phyloP scores from a whole-genome alignment of 2,797 vertebrate genomes.

The Eidolon dupreanum region DNA sequence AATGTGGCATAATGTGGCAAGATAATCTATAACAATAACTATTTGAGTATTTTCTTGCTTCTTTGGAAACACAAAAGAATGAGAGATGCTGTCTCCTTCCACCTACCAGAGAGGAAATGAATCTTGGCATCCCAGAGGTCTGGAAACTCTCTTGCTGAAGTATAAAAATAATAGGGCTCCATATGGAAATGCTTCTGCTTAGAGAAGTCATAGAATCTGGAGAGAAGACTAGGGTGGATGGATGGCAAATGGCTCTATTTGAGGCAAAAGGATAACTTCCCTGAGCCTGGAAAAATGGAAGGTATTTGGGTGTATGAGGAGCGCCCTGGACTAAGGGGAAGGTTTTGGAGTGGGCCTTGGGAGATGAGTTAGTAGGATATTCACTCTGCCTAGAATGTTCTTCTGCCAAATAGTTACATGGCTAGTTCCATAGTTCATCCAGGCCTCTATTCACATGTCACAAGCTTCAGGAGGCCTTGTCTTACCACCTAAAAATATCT shows the following conservation, averaged over 20 bases:
- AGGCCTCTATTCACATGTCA: neutral
- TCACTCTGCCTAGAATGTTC: neutral
- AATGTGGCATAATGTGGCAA: neutral
- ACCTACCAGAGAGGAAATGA: neutral
- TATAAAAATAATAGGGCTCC: neutral
- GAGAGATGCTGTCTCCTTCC: neutral
- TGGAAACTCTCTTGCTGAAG: neutral
- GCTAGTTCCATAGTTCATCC: neutral
- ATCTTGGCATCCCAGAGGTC: neutral
- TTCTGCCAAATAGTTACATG: neutral
- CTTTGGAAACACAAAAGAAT: neutral
- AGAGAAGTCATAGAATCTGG: neutral
- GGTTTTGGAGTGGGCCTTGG: neutral
- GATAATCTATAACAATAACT: neutral
- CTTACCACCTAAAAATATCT: neutral
- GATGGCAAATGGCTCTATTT: neutral
- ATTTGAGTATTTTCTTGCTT: neutral
- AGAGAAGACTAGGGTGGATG: neutral
- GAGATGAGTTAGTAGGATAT: neutral
- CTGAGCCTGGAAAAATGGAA: neutral
- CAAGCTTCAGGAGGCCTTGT: neutral
- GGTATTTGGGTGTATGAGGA: neutral
- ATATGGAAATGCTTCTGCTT: neutral
- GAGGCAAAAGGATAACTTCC: neutral
- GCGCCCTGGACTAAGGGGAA: neutral